These are phyloP conservation scores for Pyrgilauda ruficollis DNA, from an alignment of 2,113 vertebrate genomes.

Conservation along the genomic window DNA sequence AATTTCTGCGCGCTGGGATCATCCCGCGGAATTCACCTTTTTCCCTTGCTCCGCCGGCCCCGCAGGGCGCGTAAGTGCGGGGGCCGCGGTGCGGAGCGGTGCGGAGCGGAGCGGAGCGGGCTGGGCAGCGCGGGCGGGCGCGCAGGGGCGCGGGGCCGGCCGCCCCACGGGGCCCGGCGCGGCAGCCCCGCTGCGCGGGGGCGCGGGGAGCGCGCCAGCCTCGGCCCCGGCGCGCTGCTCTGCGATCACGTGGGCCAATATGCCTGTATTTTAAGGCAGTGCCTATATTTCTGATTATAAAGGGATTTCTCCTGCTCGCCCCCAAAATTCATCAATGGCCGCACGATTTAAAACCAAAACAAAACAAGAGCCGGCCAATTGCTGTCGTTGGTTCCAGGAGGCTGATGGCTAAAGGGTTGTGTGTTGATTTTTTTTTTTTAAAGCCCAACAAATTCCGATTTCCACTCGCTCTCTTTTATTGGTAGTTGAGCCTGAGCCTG, in stretches of 20 bases:
- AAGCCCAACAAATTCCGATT: slow-evolving; percentile 76
- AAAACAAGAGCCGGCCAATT: slow-evolving; percentile 59
- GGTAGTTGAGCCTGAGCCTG: slow-evolving; percentile 91
- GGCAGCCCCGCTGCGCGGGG: neutral
- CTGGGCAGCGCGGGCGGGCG: slow-evolving; percentile 71
- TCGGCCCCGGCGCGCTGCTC: slow-evolving; percentile 82
- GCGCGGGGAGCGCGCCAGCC: slow-evolving; percentile 72
- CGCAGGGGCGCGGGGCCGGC: slow-evolving; percentile 75
- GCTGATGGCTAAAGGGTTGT: slow-evolving; percentile 79
- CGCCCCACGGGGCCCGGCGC: neutral
- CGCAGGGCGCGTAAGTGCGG: slow-evolving; percentile 27
- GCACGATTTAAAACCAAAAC: slow-evolving; percentile 79
- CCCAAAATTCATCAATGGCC: slow-evolving; percentile 79
- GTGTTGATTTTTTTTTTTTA: slow-evolving; percentile 47
- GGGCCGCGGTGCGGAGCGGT: slow-evolving; percentile 44
- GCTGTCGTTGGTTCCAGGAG: slow-evolving; percentile 47
- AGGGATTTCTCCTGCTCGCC: slow-evolving; percentile 81
- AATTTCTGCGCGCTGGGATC: slow-evolving; percentile 1
- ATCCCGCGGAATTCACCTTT: slow-evolving; percentile 26
- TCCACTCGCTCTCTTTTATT: slow-evolving; percentile 91
- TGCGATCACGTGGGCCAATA: slow-evolving; percentile 96
- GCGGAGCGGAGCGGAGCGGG: neutral
- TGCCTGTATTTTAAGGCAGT: slow-evolving; percentile 93
- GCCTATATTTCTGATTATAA: slow-evolving; percentile 95
- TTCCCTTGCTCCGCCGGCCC: neutral